Percentiles rank a stretch among this genome's conserved stretches.
phyloP scores from a whole-genome alignment of 2,888 invertebrate species.

The Antheraea assamensis region DNA sequence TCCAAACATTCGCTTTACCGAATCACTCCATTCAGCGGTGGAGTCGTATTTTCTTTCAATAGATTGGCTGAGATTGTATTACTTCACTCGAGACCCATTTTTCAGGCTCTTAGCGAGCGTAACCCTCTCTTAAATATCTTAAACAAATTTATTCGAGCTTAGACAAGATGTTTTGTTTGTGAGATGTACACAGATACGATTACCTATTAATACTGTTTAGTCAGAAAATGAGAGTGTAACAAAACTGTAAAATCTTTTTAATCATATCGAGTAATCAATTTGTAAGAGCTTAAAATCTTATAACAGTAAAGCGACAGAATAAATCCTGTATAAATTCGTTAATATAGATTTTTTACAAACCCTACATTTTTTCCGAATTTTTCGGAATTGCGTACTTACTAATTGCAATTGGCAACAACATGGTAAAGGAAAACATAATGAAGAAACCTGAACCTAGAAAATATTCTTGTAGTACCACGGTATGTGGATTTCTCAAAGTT shows the following conservation, averaged over 20 bases:
- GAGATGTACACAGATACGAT: conserved; percentile 36
- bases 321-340: no score
- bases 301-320: no score
- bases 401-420: no score
- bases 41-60: conserved; percentile 25
- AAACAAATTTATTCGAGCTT: conserved; percentile 50
- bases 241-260: conserved; percentile 1
- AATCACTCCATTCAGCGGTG: conserved; percentile 15
- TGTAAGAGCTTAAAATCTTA: background rate
- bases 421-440: no score
- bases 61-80: conserved; percentile 47
- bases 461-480: no score
- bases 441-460: no score
- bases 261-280: background rate
- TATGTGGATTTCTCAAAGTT: no score
- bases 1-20: background rate
- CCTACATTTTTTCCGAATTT: no score
- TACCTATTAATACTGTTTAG: conserved; percentile 26
- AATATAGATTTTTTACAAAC: no score
- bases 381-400: no score
- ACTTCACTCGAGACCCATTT: conserved; percentile 45
- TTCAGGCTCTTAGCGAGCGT: conserved; percentile 43
- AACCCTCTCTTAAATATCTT: conserved; percentile 47
- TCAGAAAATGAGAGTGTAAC: conserved; percentile 1
- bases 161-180: conserved; percentile 44